Conservation (phyloP, 2,113 vertebrate species). For the Misgurnus mizolepis region DNA sequence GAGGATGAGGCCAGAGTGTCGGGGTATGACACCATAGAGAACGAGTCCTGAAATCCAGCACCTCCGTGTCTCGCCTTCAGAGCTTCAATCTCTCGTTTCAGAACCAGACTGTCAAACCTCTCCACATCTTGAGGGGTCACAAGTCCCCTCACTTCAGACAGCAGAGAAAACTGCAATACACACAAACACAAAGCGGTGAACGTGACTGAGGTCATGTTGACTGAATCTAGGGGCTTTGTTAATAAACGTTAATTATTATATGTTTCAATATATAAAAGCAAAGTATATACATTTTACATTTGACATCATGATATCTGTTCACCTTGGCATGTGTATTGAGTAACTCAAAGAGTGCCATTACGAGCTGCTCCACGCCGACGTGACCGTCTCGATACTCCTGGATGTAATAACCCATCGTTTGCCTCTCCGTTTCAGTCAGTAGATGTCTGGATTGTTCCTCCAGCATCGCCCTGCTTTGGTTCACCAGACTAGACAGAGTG, state of each 20-base stretch:
- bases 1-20: slow-evolving; percentile 86
- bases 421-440: slow-evolving; percentile 83
- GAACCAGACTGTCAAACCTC: slow-evolving; percentile 88
- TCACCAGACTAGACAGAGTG: slow-evolving; percentile 91
- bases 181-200: slow-evolving; percentile 1
- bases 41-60: slow-evolving; percentile 71
- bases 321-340: slow-evolving; percentile 97
- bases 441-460: slow-evolving; percentile 92
- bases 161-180: slow-evolving; percentile 84
- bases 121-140: slow-evolving; percentile 90
- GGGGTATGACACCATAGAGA: slow-evolving; percentile 87
- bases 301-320: slow-evolving; percentile 30
- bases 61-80: slow-evolving; percentile 88
- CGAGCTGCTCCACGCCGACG: slow-evolving; percentile 85
- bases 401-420: slow-evolving; percentile 94
- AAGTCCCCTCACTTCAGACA: slow-evolving; percentile 88
- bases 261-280: background rate
- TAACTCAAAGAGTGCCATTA: slow-evolving; percentile 93
- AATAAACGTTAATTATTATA: background rate
- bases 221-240: slow-evolving; percentile 7
- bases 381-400: slow-evolving; percentile 90
- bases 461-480: slow-evolving; percentile 87
- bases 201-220: background rate
- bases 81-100: slow-evolving; percentile 91
- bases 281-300: background rate